phyloP scores from a whole-genome alignment of 2,888 invertebrate species.

The Agrotis exclamationis region DNA sequence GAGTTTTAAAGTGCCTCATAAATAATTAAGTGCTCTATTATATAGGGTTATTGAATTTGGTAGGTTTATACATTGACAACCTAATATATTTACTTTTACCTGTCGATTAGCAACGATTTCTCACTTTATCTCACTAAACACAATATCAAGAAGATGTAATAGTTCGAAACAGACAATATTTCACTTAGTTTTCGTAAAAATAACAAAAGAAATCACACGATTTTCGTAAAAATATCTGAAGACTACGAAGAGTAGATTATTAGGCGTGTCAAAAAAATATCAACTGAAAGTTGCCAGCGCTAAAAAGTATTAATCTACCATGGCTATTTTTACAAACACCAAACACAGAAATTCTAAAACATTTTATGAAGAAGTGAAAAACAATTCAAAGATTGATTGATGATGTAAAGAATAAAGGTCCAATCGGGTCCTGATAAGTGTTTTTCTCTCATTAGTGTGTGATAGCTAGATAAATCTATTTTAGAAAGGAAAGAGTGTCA shows the following conservation, averaged over 20 bases:
- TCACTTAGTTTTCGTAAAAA: conserved; percentile 47
- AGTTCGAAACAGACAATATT: conserved; percentile 40
- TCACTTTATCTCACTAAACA: conserved; percentile 25
- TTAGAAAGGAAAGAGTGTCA: too few species aligned
- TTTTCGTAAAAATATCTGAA: conserved; percentile 31
- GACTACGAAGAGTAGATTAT: conserved; percentile 6
- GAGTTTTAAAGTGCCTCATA: neutral
- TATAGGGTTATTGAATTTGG: conserved; percentile 18
- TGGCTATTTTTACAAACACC: neutral
- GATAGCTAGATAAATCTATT: too few species aligned
- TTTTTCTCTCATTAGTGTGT: too few species aligned
- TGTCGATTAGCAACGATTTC: conserved; percentile 36
- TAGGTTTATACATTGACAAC: conserved; percentile 55
- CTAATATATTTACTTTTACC: conserved; percentile 54
- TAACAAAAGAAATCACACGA: conserved; percentile 41
- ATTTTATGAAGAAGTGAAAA: too few species aligned
- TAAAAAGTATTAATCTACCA: conserved; percentile 10
- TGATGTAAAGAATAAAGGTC: too few species aligned
- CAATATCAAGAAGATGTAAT: conserved; percentile 11
- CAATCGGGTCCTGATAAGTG: too few species aligned
- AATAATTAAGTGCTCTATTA: neutral
- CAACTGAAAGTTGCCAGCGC: conserved; percentile 34
- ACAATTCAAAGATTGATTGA: too few species aligned
- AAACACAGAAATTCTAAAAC: too few species aligned
- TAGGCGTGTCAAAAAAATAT: conserved; percentile 65